These are phyloP conservation scores for Columba guinea DNA, from an alignment of 2,797 vertebrate genomes.

Conservation along the genomic window DNA sequence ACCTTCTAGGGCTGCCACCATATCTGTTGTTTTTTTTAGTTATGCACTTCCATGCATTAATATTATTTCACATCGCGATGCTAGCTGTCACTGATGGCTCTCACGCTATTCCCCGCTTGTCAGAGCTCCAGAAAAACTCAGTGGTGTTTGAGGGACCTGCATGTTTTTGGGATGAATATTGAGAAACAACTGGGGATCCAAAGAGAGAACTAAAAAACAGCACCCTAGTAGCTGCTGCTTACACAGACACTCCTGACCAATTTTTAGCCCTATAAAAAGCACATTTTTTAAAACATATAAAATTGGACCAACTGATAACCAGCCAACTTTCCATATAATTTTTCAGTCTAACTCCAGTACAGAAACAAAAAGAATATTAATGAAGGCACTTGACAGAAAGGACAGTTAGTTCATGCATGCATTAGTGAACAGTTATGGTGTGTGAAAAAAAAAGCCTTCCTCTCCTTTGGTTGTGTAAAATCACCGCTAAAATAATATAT, in stretches of 20 bases:
- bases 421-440: constrained; percentile 60
- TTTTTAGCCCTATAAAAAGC: constrained; percentile 43
- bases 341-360: constrained; percentile 47
- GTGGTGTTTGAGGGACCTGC: not conserved
- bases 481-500: constrained; percentile 42
- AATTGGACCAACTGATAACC: constrained; percentile 55
- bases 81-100: not conserved
- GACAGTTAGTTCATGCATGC: constrained; percentile 65
- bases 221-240: constrained; percentile 1
- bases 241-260: not conserved
- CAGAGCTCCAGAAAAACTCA: not conserved
- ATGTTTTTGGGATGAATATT: not conserved
- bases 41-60: not conserved
- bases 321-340: constrained; percentile 39
- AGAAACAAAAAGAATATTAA: constrained; percentile 65
- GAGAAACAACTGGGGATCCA: not conserved
- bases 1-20: not conserved
- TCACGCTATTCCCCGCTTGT: not conserved
- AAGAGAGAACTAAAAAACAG: not conserved
- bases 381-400: constrained; percentile 63
- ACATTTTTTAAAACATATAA: constrained; percentile 23
- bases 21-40: not conserved
- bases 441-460: constrained; percentile 26
- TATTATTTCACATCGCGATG: not conserved
- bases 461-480: constrained; percentile 37